Conservation (phyloP, 1,140 invertebrate genomes). For the Camponotus pennsylvanicus region DNA sequence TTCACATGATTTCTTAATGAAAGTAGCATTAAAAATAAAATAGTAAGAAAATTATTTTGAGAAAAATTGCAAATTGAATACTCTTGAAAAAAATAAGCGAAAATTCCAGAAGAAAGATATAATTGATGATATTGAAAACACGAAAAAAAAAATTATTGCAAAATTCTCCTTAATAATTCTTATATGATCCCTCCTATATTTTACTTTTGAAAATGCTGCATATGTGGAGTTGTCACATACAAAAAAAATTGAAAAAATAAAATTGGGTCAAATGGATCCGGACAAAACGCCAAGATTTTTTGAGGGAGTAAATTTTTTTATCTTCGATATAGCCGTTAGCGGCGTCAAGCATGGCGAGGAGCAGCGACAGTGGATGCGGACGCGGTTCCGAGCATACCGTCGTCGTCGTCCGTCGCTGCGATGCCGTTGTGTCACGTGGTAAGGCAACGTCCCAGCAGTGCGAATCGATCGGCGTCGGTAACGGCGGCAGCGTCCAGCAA, state of each 20-base stretch:
- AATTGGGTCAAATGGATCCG: neutral
- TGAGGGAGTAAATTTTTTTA: neutral
- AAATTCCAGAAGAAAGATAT: neutral
- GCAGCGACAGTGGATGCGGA: slow-evolving; percentile 39
- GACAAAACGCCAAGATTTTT: neutral
- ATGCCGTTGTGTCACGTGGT: slow-evolving; percentile 63
- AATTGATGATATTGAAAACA: neutral
- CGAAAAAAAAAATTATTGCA: neutral
- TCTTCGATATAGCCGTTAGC: neutral
- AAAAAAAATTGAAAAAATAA: neutral
- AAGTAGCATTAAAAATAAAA: neutral
- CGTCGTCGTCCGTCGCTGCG: slow-evolving; percentile 48
- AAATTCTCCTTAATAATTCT: neutral
- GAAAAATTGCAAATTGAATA: neutral
- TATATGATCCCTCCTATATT: neutral
- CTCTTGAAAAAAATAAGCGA: neutral
- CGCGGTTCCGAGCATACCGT: slow-evolving; percentile 53
- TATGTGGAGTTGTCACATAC: neutral
- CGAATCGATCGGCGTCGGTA: slow-evolving; percentile 68
- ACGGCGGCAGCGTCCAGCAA: slow-evolving; percentile 58
- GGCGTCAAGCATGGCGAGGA: slow-evolving; percentile 64
- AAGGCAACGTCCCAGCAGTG: slow-evolving; percentile 55
- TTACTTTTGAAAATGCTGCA: neutral
- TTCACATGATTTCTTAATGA: neutral
- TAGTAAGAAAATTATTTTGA: neutral